phyloP scores from a whole-genome alignment of 2,113 vertebrate genomes.

The Erythrocercus mccallii region DNA sequence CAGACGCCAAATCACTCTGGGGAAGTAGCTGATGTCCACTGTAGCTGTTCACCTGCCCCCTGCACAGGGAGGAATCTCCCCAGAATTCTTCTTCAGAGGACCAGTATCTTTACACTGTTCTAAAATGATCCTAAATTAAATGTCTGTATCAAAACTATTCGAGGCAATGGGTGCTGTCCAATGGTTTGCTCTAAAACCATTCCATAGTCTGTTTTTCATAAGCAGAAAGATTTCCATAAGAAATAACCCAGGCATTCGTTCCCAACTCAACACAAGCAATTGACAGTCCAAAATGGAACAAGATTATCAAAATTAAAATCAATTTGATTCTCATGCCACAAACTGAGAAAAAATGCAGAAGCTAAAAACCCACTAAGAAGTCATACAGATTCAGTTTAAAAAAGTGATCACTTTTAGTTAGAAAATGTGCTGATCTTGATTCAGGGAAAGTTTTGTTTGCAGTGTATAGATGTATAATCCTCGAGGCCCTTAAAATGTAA shows the following conservation, averaged over 20 bases:
- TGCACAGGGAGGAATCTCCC: not conserved
- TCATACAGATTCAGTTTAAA: not conserved
- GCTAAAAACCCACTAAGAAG: not conserved
- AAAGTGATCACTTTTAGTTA: not conserved
- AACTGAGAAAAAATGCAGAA: not conserved
- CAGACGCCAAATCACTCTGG: not conserved
- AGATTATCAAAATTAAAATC: not conserved
- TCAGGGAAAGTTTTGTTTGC: not conserved
- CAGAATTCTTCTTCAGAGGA: not conserved
- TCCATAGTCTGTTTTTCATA: not conserved
- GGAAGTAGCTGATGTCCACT: not conserved
- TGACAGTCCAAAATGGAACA: not conserved
- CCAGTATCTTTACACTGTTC: not conserved
- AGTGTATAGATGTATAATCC: not conserved
- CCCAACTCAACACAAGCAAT: not conserved
- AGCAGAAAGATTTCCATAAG: not conserved
- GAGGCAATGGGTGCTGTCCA: not conserved
- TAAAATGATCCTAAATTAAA: not conserved
- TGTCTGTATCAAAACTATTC: not conserved
- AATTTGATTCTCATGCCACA: not conserved
- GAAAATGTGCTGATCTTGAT: not conserved
- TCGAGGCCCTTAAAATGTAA: not conserved
- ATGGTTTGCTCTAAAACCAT: not conserved
- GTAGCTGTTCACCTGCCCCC: fast-evolving
- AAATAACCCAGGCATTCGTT: not conserved